Conservation (phyloP, 2,888 invertebrate species). For the Melieria omissa region DNA sequence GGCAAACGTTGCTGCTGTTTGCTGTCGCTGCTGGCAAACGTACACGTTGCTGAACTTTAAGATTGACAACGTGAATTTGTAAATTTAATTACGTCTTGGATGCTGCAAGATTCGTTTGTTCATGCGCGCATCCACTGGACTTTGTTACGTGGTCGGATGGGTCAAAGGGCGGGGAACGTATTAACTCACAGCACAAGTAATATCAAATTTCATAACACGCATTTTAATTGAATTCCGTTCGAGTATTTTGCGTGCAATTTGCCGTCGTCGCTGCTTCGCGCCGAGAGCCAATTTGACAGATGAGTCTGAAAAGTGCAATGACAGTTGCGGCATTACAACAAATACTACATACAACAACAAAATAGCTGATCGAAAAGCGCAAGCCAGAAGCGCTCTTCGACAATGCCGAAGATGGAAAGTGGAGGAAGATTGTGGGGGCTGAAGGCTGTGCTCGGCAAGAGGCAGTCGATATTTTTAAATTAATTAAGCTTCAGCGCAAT, state of each 20-base stretch:
- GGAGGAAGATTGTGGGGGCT: background rate
- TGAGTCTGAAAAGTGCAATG: slow-evolving; percentile 2
- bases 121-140: background rate
- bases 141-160: too few species aligned
- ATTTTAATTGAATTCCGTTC: slow-evolving; percentile 31
- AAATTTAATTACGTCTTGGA: background rate
- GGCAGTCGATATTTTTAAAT: slow-evolving; percentile 36
- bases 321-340: slow-evolving; percentile 10
- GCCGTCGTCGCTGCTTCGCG: background rate
- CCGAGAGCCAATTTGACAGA: slow-evolving; percentile 30
- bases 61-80: too few species aligned
- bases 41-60: too few species aligned
- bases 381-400: background rate
- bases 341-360: background rate
- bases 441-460: background rate
- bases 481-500: slow-evolving; percentile 29
- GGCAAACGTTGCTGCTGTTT: background rate
- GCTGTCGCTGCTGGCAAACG: too few species aligned
- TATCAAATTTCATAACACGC: slow-evolving; percentile 31
- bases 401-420: background rate
- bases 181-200: background rate
- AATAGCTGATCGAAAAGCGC: slow-evolving; percentile 14
- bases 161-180: too few species aligned
- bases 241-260: slow-evolving; percentile 1
- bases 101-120: too few species aligned